Evolutionary conservation across 2,797 vertebrate genomes (phyloP), one percentile per base, ranked within the genome.

Genomic region (Melanotaenia boesemani): DNA sequence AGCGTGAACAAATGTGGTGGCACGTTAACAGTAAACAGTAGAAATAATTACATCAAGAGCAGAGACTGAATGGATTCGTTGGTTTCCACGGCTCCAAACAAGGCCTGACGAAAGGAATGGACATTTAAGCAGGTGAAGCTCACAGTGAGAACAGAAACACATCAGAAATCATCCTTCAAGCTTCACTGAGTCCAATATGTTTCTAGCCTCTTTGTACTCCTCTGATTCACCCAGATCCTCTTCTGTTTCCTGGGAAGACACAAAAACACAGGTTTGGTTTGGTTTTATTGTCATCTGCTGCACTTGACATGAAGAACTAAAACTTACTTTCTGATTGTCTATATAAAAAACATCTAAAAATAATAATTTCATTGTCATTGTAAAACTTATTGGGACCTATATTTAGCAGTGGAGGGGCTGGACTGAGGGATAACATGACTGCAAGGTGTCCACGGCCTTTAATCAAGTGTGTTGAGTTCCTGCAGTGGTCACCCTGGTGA

Each of bases 181-280:
- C 91, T 97, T 96, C 91, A 98, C 96, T 20, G 97, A 98, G 76
- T 97, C 96, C 92, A 98, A 92, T 58, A 97, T 63, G 79, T 83
- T 92, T 86, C 89, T 93, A 61, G 97, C 97, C 85, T 97, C 96
- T 91, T 96, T 97, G 91, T 95, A 98, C 87, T 98, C 97, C 74
- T 96, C 95, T 0, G 94, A 65, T 89, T 98, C 97, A 77, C 93
- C 93, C 94, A 98, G 92, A 30, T 98, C 97, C 86, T 95, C 96
- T 87, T 96, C 97, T 44, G 93, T 90, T 90, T 98, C 97, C 98
- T 99, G 92, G 58, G 94, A 94, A 81, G 37, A 88, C 72, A 88
- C 80, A 87, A 74, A 84, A 67, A 86, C 62, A 86, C 57, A 86
- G 46, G 50, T 32, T 79, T 37, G 8, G 44, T 69, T 79, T 37